phyloP scores from a whole-genome alignment of 2,888 invertebrate genomes.

The Cistogaster globosa region DNA sequence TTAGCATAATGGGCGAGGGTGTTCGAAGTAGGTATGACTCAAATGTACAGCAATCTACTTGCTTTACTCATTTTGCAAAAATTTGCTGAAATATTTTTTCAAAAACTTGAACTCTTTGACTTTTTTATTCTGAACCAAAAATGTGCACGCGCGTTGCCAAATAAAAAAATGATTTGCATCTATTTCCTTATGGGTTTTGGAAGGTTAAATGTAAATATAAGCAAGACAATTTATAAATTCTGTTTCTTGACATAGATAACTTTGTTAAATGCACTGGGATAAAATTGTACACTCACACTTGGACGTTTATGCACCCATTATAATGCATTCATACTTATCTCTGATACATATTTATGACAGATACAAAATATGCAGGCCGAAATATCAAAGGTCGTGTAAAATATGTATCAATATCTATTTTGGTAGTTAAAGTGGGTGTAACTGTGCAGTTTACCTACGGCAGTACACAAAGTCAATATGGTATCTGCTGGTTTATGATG shows the following conservation, averaged over 20 bases:
- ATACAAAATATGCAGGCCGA: constrained; percentile 8
- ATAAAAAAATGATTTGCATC: constrained; percentile 19
- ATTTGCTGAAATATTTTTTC: background rate
- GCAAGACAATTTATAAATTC: constrained; percentile 17
- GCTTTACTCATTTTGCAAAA: constrained; percentile 18
- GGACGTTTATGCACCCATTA: background rate
- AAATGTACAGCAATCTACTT: background rate
- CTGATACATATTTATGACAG: background rate
- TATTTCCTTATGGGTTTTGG: constrained; percentile 19
- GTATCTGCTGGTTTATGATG: constrained; percentile 1
- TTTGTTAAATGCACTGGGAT: background rate
- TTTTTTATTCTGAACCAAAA: constrained; percentile 46
- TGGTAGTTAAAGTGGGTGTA: constrained; percentile 54
- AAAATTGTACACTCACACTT: background rate
- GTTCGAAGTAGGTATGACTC: constrained; percentile 1
- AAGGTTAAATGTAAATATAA: constrained; percentile 7
- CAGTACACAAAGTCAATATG: constrained; percentile 1
- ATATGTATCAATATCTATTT: constrained; percentile 43
- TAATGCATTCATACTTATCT: background rate
- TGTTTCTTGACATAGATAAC: constrained; percentile 25
- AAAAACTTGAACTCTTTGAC: constrained; percentile 41
- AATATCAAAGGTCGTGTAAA: constrained; percentile 59
- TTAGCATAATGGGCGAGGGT: constrained; percentile 12
- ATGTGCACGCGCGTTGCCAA: constrained; percentile 11
- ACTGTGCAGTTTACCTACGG: constrained; percentile 24